Evolutionary conservation across 1,140 invertebrate genomes (phyloP), one percentile per base, ranked within the genome.

Genomic region (Aphidius gifuensis): DNA sequence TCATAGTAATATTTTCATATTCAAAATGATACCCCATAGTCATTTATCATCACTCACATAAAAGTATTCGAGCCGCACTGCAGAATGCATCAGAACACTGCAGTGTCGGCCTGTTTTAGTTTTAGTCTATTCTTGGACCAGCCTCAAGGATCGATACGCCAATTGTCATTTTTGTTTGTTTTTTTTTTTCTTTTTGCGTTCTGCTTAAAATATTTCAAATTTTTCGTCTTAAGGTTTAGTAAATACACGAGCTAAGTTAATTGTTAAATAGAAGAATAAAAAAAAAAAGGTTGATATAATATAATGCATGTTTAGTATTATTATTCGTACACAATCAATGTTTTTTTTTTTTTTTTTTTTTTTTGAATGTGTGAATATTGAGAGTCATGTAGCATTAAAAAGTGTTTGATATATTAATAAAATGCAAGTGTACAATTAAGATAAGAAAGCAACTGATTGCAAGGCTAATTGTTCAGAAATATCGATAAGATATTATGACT

Each of bases 1-100:
- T n/a, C n/a, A n/a, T n/a, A n/a, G n/a, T n/a, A n/a, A n/a, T n/a
- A n/a, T n/a, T n/a, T 23, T 23, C 23, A 23, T 23, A 23, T 23
- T 23, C 3, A 1, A 23, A 23, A 23, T 23, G 1, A 23, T 23
- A 23, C 3, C 23, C 23, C 23, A 23, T 23, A 23, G 23, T 23
- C n/a, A 23, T 23, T 23, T 23, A 23, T 23, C 23, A 23, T 23
- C 3, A 23, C 3, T 23, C 3, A 23, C 23, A 23, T n/a, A 23
- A 23, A 23, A 23, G 3, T 23, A 23, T 3, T 53, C 43, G 40
- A 63, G 56, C 47, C 61, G 61, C 61, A 63, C 38, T 63, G 61
- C 61, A 63, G 61, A 63, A 63, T 63, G 61, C 61, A 63, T 42
- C 56, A 58, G 61, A 55, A 55, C 53, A 63, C 61, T 63, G 61